These are phyloP conservation scores for Halictus quadricinctus DNA, from an alignment of 2,888 invertebrate genomes.

Conservation along the genomic window DNA sequence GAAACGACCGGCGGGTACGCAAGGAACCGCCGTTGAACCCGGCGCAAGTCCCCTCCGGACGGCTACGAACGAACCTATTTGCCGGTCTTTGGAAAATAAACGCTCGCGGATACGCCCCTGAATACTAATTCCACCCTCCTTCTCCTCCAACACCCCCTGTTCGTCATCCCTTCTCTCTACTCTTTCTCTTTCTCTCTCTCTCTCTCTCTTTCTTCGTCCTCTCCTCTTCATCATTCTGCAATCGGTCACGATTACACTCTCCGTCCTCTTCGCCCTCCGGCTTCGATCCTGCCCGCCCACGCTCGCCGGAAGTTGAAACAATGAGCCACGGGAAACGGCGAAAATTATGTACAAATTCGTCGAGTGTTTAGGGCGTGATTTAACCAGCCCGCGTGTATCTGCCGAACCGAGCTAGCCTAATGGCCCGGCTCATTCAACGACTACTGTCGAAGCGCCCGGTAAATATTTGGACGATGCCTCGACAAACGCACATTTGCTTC, in stretches of 20 bases:
- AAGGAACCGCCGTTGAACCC: constrained; percentile 5
- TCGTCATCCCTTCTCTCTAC: constrained; percentile 15
- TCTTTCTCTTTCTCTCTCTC: too few relatives aligned
- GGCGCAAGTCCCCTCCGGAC: constrained; percentile 34
- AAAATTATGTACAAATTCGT: constrained; percentile 27
- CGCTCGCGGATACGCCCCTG: constrained; percentile 73
- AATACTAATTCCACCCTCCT: constrained; percentile 73
- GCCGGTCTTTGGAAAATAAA: constrained; percentile 79
- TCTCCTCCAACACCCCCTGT: not conserved
- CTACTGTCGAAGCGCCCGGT: not conserved
- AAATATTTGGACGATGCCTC: constrained; percentile 7
- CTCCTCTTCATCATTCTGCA: constrained; percentile 38
- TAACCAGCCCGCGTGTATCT: constrained; percentile 6
- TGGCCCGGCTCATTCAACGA: constrained; percentile 9
- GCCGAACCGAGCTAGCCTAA: not conserved
- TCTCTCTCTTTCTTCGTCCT: constrained; percentile 6
- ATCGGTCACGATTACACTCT: constrained; percentile 33
- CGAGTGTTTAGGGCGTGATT: constrained; percentile 30
- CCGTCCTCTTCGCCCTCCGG: not conserved
- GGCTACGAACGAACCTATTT: constrained; percentile 70
- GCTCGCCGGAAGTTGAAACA: constrained; percentile 34
- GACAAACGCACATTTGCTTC: not conserved
- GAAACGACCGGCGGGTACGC: not conserved
- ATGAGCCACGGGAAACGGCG: constrained; percentile 22
- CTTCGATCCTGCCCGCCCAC: constrained; percentile 23